Evolutionary conservation across 2,113 vertebrate species (phyloP).

Genomic region (Centropristis striata): DNA sequence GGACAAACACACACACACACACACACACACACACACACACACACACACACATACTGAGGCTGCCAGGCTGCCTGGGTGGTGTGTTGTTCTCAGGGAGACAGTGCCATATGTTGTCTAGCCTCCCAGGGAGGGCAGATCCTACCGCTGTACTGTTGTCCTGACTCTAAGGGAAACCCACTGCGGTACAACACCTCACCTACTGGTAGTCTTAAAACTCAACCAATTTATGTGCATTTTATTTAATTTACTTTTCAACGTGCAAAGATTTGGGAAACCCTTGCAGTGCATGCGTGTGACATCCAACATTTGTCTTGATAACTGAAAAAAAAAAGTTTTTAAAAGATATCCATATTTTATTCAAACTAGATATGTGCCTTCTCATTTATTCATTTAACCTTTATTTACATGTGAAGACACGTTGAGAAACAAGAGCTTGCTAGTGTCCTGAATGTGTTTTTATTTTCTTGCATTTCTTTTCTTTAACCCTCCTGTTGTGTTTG

Average conservation of each 20-base stretch:
- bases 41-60: constrained; percentile 41
- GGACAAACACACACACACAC: constrained; percentile 23
- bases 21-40: constrained; percentile 23
- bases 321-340: neutral
- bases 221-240: constrained; percentile 1
- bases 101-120: constrained; percentile 88
- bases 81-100: constrained; percentile 84
- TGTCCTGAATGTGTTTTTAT: neutral
- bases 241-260: neutral
- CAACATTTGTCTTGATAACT: neutral
- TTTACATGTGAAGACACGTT: neutral
- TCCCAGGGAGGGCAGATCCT: constrained; percentile 70
- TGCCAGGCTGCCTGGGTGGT: constrained; percentile 80
- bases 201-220: neutral
- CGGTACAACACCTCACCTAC: constrained; percentile 22
- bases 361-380: neutral
- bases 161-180: constrained; percentile 51
- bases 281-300: neutral
- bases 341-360: neutral
- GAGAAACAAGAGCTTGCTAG: neutral
- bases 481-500: too few species aligned
- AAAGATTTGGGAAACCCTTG: neutral
- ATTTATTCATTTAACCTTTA: neutral
- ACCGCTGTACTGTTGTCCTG: constrained; percentile 56
- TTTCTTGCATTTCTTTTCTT: neutral